Base-by-base conservation (phyloP, 1,140 invertebrate species). In the Lordiphosa stackelbergi region DNA sequence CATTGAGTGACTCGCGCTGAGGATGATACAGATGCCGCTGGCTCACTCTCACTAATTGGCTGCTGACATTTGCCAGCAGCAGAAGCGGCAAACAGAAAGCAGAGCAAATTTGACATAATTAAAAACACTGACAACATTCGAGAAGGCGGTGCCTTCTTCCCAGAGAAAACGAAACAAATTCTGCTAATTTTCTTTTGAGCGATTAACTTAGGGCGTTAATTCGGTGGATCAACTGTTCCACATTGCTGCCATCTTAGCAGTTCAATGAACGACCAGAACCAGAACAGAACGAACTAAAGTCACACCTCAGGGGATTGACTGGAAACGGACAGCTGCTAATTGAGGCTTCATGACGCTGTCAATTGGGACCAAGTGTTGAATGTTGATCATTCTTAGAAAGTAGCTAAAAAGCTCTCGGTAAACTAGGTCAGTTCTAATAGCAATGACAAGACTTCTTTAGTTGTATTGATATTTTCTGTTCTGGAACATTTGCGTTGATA, bases 31-130 rank as follows among this genome's bases (percentile, higher is more conserved):
- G 37, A 53, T 16, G 37, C 37, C 12, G 22, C 38, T 16, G 57
- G 62, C 75, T 81, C 68, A 83, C 71, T 72, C 77, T 65, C 63
- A 61, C 74, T 81, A 81, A 81, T 81, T 81, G 72, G 75, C 68
- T 75, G 75, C 75, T 79, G 75, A 79, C 75, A 81, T 81, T 79
- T 81, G 57, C 74, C 66, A 71, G 72, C 48, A 68, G 68, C 46
- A 72, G 19, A 19, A 19, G 52, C 10, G 63, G 42, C 12, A 31
- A 36, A 40, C 51, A 38, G n/a, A 51, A 70, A 71, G 45, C 66
- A 64, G 51, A 19, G 63, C 42, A 68, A 74, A 81, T 79, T 79
- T 79, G 75, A 75, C 71, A 81, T 79, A 79, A 79, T 79, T 79
- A 79, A 79, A 31, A 79, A 79, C 61, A 64, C 66, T 66, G 62